Conservation (phyloP, 2,113 vertebrate genomes). For the Anhinga rufa region DNA sequence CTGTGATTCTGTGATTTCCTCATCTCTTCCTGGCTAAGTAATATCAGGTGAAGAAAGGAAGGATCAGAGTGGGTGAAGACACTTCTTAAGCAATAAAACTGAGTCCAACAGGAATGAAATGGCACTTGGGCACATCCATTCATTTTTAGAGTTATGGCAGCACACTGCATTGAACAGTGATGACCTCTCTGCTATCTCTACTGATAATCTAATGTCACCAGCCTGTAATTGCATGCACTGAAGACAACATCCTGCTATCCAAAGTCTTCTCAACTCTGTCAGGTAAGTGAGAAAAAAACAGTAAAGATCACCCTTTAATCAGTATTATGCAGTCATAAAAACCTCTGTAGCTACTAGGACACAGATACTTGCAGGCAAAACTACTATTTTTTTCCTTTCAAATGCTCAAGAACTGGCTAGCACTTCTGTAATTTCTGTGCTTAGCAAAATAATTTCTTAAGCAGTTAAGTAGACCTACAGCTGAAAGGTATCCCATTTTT, state of each 20-base stretch:
- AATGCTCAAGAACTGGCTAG: neutral
- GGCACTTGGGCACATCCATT: neutral
- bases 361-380: neutral
- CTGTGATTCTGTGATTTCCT: neutral
- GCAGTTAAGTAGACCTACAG: neutral
- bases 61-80: neutral
- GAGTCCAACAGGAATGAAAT: neutral
- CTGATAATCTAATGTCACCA: neutral
- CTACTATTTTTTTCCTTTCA: neutral
- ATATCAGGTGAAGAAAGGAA: neutral
- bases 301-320: neutral
- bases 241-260: neutral
- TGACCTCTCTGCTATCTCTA: neutral
- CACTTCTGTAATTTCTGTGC: neutral
- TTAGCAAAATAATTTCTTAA: neutral
- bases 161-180: neutral
- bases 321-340: neutral
- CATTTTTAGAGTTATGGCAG: neutral
- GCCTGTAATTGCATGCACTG: neutral
- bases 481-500: neutral
- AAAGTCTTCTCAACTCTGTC: neutral
- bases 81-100: neutral
- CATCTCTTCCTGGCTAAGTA: neutral
- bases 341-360: neutral
- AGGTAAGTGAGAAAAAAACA: neutral